Conservation (phyloP, 2,888 invertebrate genomes). For the Xylocampa areola region DNA sequence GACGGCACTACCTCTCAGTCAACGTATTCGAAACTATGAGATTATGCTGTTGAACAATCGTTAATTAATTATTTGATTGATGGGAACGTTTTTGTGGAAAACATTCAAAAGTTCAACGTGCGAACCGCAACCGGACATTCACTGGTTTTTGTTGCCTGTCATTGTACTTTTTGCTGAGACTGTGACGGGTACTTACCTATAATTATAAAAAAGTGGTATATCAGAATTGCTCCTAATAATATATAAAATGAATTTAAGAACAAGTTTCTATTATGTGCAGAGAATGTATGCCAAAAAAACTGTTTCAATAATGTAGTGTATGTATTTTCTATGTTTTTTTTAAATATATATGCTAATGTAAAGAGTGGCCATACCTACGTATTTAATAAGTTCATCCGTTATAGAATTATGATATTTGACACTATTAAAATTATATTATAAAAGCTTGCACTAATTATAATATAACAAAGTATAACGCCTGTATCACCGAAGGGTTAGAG, state of each 20-base stretch:
- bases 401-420: too few relatives aligned
- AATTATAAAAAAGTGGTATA: constrained; percentile 30
- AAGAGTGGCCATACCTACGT: too few relatives aligned
- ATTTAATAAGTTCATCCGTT: too few relatives aligned
- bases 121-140: constrained; percentile 43
- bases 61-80: constrained; percentile 32
- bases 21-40: constrained; percentile 19
- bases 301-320: too few relatives aligned
- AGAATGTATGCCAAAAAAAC: too few relatives aligned
- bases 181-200: constrained; percentile 18
- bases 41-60: constrained; percentile 21
- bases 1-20: too few relatives aligned
- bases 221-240: neutral
- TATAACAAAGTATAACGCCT: too few relatives aligned
- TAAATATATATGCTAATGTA: too few relatives aligned
- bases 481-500: too few relatives aligned
- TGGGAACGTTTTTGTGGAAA: constrained; percentile 42
- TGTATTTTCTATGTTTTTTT: too few relatives aligned
- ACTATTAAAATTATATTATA: too few relatives aligned
- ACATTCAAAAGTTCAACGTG: constrained; percentile 49
- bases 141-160: constrained; percentile 38
- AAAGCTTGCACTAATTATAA: too few relatives aligned
- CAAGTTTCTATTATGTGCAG: neutral
- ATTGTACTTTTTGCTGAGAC: constrained; percentile 33
- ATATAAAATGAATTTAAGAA: constrained; percentile 9